phyloP scores from a whole-genome alignment of 2,113 vertebrate genomes.

The Rhea americana region DNA sequence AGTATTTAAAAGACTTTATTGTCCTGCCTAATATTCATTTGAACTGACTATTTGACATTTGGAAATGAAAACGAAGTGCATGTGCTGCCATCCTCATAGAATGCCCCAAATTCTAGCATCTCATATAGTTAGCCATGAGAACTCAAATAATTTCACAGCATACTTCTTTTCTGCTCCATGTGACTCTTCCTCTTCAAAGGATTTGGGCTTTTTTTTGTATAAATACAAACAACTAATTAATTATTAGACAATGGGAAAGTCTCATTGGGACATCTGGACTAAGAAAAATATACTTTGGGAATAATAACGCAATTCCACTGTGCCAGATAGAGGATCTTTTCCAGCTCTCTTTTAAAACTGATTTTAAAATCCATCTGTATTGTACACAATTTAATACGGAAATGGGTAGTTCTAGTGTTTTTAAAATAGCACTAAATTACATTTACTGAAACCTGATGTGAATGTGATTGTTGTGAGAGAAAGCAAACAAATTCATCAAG shows the following conservation, averaged over 20 bases:
- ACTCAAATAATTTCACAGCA: conserved; percentile 44
- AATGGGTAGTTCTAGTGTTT: background rate
- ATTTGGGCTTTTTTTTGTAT: background rate
- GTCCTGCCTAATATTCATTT: background rate
- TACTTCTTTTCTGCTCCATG: conserved; percentile 5
- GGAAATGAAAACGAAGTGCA: conserved; percentile 1
- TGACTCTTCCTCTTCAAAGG: conserved; percentile 34
- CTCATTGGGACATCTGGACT: background rate
- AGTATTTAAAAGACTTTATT: background rate
- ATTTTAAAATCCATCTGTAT: background rate
- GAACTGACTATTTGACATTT: background rate
- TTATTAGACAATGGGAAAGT: conserved; percentile 35
- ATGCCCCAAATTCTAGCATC: background rate
- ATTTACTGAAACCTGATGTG: background rate
- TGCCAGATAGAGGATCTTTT: background rate
- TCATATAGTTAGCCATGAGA: background rate
- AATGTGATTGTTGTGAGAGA: background rate
- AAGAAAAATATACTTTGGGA: background rate
- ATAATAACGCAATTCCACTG: conserved; percentile 20
- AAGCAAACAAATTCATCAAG: background rate
- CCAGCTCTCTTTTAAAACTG: background rate
- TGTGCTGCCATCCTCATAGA: fast-evolving
- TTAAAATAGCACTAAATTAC: background rate
- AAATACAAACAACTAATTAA: conserved; percentile 57
- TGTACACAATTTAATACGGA: background rate